Percentiles rank a stretch among this genome's conserved stretches.
Conservation (phyloP, 2,797 vertebrate species). For the Dryobates pubescens region DNA sequence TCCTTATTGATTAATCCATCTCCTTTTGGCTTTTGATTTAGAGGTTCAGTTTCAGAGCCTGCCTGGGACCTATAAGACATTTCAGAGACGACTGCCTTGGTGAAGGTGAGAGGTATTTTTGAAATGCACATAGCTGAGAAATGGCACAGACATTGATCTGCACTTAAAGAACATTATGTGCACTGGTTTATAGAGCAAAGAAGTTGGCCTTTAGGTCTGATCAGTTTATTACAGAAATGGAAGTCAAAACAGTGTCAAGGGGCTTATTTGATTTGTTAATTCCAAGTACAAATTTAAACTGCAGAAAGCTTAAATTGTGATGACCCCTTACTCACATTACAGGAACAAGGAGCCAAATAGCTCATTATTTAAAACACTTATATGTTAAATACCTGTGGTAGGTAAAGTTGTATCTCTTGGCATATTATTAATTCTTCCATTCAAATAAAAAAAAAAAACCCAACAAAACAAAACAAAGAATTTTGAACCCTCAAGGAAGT, state of each 20-base stretch:
- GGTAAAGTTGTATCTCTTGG: background rate
- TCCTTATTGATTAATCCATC: slow-evolving; percentile 59
- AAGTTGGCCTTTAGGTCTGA: background rate
- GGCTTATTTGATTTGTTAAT: background rate
- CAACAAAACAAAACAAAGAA: background rate
- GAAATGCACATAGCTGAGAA: background rate
- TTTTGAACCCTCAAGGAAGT: background rate
- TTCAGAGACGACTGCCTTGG: slow-evolving; percentile 16
- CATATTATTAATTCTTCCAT: background rate
- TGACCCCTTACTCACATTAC: background rate
- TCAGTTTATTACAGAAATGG: background rate
- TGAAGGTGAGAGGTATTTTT: slow-evolving; percentile 2
- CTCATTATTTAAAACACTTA: background rate
- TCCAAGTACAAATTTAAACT: background rate
- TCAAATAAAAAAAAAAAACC: background rate
- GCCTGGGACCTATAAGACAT: background rate
- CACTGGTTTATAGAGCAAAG: background rate
- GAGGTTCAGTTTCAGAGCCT: slow-evolving; percentile 49
- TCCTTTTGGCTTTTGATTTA: slow-evolving; percentile 68
- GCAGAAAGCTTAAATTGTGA: background rate
- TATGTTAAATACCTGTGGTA: background rate
- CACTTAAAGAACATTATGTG: background rate
- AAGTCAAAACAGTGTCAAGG: background rate
- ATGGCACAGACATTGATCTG: background rate
- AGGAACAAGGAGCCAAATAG: background rate